Base-by-base conservation (phyloP, 2,888 invertebrate species). In the Harpagoxenus sublaevis region DNA sequence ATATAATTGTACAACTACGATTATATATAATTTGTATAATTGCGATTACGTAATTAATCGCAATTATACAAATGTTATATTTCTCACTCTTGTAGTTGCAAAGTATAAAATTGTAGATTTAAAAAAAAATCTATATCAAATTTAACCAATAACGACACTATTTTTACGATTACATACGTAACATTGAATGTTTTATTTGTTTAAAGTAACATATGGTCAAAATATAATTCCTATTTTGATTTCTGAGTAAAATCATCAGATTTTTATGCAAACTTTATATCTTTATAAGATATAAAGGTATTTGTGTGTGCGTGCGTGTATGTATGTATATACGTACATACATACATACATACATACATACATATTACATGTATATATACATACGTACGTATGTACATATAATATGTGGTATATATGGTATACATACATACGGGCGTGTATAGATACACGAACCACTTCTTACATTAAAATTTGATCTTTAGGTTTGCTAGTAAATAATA, bases 401-500 rank as follows among this genome's bases (percentile, higher is more conserved):
- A 3, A 3, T 31, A 31, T 31, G 12, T 23, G 23, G 23, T 12
- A 12, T 3, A 10, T 3, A 45, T 12, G 35, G 35, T 35, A 15
- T 15, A 12, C 4, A 48, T 12, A 48, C 0, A 15, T 4, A 23
- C 0, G 23, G 23, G 23, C 23, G 23, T 23, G 23, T 4, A 48
- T 4, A 48, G 10, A 45, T 48, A 35, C 35, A 35, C 35, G 6
- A 5, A 35, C 42, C 15, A n/a, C 3, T 42, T 39, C 9, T 74
- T 39, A 53, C 2, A 53, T 70, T 18, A 70, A 89, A 95, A 95
- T 62, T 94, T 83, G 28, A 35, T 12, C 90, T 89, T 53, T 94
- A 96, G 96, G 96, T 91, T 95, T 96, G 39, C 94, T 95, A 63
- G 96, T 97, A 57, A 96, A 96, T 82, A 95, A 95, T 65, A 95